These are phyloP conservation scores for Apamea sordens DNA, from an alignment of 2,888 invertebrate genomes.

Conservation along the genomic window DNA sequence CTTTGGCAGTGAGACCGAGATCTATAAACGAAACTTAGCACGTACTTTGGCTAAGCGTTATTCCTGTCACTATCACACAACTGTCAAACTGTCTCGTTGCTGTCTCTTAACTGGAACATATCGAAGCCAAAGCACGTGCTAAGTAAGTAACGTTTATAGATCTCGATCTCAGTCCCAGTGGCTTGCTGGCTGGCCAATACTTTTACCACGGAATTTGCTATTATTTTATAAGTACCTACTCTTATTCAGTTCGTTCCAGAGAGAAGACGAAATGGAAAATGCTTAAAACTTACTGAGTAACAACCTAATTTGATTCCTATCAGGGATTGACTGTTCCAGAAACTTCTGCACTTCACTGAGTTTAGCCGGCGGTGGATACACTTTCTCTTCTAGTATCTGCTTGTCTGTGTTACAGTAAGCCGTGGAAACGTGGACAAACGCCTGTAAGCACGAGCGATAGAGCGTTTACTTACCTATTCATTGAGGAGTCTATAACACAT, in stretches of 20 bases:
- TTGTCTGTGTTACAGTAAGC: slow-evolving; percentile 71
- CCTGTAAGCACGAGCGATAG: slow-evolving; percentile 50
- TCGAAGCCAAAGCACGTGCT: neutral
- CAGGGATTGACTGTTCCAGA: slow-evolving; percentile 57
- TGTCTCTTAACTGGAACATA: neutral
- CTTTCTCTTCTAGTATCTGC: slow-evolving; percentile 70
- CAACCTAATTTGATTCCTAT: slow-evolving; percentile 52
- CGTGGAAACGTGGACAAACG: slow-evolving; percentile 76
- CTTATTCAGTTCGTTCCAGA: too few species aligned
- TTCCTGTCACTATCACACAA: neutral
- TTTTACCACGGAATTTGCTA: neutral
- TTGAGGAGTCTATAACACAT: neutral
- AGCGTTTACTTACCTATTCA: neutral
- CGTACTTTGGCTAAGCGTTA: neutral
- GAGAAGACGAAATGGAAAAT: neutral
- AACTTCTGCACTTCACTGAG: slow-evolving; percentile 69
- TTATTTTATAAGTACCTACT: neutral
- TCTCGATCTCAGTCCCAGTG: neutral
- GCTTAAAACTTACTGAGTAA: slow-evolving; percentile 69
- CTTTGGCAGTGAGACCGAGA: neutral
- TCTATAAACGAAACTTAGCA: neutral
- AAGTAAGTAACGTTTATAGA: neutral
- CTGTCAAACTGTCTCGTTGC: neutral
- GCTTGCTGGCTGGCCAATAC: too few species aligned
- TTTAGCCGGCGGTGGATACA: slow-evolving; percentile 79